Base-by-base conservation (phyloP, 1,140 invertebrate genomes). In the Drosophila jambulina region DNA sequence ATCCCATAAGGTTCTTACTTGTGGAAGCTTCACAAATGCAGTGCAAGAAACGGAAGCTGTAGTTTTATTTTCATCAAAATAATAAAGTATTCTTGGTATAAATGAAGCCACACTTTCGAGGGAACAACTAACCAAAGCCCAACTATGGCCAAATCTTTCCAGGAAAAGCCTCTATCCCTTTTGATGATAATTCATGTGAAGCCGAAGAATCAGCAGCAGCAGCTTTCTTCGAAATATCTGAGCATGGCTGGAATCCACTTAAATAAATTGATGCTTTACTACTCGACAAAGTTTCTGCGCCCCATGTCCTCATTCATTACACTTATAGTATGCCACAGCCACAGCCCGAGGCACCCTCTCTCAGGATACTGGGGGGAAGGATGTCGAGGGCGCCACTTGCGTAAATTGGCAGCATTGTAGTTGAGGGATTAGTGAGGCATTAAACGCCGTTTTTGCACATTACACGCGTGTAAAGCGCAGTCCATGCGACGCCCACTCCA, bases 371-470 rank as follows among this genome's bases (percentile, higher is more conserved):
- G 17, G 9, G 2, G 48, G 51, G 36, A 29, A 54, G 53, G 34
- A 38, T 25, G 53, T 36, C 15, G 34, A 36, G 40, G 70, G 65
- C 85, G 82, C 69, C 85, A 88, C 85, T 90, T 85, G 85, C 81
- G 85, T 82, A 90, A 88, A 88, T 88, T 88, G 85, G 85, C 85
- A 88, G 85, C 81, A 90, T 88, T 88, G 85, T 88, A 85, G 85
- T 88, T 88, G 85, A 90, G 85, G 85, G 85, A 88, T 88, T 88
- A 88, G 85, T 85, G 85, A 72, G 70, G 85, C 85, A 90, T 88
- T 90, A 88, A 88, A 90, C 85, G 81, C 85, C 87, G 85, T 90
- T 88, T 88, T 88, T 88, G 85, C 85, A 88, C 85, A 88, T 88
- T 88, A 88, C 85, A 88, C 85, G 85, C 85, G 81, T 88, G 85